Evolutionary conservation across 2,888 invertebrate species (phyloP).

Genomic region (Pyrocoelia pectoralis): DNA sequence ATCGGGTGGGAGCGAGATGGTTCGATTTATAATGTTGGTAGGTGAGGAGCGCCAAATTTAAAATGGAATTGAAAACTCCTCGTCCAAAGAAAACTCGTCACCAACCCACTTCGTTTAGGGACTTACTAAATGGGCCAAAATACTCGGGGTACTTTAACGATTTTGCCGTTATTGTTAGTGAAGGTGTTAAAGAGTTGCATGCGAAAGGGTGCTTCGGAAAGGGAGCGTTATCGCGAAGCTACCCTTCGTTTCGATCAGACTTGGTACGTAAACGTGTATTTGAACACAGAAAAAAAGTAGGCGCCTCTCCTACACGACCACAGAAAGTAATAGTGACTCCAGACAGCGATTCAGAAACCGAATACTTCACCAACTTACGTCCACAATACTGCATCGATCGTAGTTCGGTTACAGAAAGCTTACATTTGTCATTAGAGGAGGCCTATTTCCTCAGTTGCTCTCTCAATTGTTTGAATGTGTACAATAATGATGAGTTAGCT

Average conservation of each 20-base stretch:
- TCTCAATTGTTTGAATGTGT: slow-evolving; percentile 72
- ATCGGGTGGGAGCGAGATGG: slow-evolving; percentile 6
- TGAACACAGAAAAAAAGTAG: slow-evolving; percentile 65
- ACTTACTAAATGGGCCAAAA: slow-evolving; percentile 61
- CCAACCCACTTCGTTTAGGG: slow-evolving; percentile 59
- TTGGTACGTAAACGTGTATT: slow-evolving; percentile 70
- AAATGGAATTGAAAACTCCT: slow-evolving; percentile 59
- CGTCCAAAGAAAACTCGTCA: slow-evolving; percentile 54
- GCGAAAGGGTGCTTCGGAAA: slow-evolving; percentile 82
- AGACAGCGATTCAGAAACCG: slow-evolving; percentile 71
- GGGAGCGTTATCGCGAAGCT: slow-evolving; percentile 61
- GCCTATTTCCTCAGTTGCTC: slow-evolving; percentile 76
- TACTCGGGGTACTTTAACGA: slow-evolving; percentile 74
- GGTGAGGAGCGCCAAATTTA: slow-evolving; percentile 46
- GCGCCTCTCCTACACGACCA: slow-evolving; percentile 48
- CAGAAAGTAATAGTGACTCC: slow-evolving; percentile 68
- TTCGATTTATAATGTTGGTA: background rate
- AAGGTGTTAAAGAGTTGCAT: slow-evolving; percentile 67
- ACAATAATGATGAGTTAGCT: slow-evolving; percentile 63
- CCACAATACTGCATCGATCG: slow-evolving; percentile 68
- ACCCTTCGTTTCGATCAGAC: slow-evolving; percentile 50
- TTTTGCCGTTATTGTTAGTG: slow-evolving; percentile 69
- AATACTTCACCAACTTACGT: slow-evolving; percentile 68
- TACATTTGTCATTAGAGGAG: slow-evolving; percentile 78
- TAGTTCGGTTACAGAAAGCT: slow-evolving; percentile 67